Evolutionary conservation across 2,797 vertebrate species (phyloP).

Genomic region (Urosaurus nigricauda): DNA sequence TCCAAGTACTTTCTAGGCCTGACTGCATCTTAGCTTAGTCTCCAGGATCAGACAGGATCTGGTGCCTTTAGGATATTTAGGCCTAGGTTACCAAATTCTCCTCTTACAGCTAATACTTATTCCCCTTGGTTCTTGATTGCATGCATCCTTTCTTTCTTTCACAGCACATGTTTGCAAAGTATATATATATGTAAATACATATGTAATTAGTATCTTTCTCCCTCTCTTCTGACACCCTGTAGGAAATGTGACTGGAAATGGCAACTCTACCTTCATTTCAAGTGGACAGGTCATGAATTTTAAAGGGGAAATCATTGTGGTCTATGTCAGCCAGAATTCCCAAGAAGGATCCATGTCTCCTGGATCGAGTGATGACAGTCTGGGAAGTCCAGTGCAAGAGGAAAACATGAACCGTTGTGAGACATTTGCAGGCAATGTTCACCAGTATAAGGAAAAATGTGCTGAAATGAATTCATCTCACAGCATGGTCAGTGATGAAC

Average conservation of each 20-base stretch:
- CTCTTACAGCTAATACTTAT: neutral
- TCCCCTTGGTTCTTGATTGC: neutral
- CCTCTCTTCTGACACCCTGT: slow-evolving; percentile 43
- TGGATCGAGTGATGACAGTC: slow-evolving; percentile 76
- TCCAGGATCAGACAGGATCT: too few species aligned
- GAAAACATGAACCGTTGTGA: slow-evolving; percentile 85
- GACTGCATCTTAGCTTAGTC: too few species aligned
- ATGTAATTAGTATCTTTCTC: slow-evolving; percentile 2
- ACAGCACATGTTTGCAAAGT: neutral
- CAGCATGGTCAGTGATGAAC: accelerated
- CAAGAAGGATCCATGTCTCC: slow-evolving; percentile 76
- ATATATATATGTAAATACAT: too few species aligned
- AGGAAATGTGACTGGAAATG: slow-evolving; percentile 95
- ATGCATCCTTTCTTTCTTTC: neutral
- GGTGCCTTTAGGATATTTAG: neutral
- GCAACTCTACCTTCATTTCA: slow-evolving; percentile 98
- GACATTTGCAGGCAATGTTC: slow-evolving; percentile 81
- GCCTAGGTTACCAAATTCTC: neutral
- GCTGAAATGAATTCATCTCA: slow-evolving; percentile 46
- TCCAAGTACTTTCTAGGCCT: too few species aligned
- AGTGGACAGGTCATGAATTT: slow-evolving; percentile 99
- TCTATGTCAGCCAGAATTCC: slow-evolving; percentile 93
- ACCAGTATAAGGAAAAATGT: slow-evolving; percentile 76
- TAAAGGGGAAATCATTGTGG: slow-evolving; percentile 95
- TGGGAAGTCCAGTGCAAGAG: slow-evolving; percentile 92